Evolutionary conservation across 1,140 invertebrate genomes (phyloP).

Genomic region (Halesus radiatus): DNA sequence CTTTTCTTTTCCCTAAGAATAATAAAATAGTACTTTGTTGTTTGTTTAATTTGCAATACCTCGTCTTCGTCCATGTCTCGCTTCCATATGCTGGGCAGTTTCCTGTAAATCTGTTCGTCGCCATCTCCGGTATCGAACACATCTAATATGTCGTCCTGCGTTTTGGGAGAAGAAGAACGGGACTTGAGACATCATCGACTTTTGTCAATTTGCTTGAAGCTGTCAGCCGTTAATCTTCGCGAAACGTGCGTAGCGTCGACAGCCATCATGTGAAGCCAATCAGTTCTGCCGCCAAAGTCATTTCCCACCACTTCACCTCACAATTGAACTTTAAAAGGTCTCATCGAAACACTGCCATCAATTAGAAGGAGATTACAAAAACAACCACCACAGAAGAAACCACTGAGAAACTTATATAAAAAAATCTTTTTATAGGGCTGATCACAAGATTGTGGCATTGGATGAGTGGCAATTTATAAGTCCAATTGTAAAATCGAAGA

Average conservation of each 20-base stretch:
- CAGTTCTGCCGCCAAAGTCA: conserved; percentile 7
- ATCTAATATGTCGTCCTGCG: conserved; percentile 44
- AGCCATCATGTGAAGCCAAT: conserved; percentile 27
- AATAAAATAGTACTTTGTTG: not conserved
- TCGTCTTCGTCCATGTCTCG: conserved; percentile 41
- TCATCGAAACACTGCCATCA: not conserved
- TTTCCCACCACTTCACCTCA: not conserved
- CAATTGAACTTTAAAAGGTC: not conserved
- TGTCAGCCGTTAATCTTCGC: conserved; percentile 11
- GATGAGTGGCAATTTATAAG: no score
- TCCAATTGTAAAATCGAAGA: no score
- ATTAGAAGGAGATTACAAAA: not conserved
- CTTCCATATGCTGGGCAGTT: conserved; percentile 45
- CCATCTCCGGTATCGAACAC: conserved; percentile 41
- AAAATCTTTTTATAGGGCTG: no score
- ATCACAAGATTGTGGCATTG: no score
- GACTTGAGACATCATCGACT: not conserved
- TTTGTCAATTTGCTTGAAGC: conserved; percentile 11
- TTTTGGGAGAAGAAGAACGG: conserved; percentile 42
- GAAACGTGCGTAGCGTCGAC: conserved; percentile 15
- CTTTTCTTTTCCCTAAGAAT: not conserved
- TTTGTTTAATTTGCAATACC: conserved; percentile 11
- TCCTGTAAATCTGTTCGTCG: conserved; percentile 54
- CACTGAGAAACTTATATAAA: no score
- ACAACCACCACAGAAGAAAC: not conserved